Base-by-base conservation (phyloP, 1,140 invertebrate genomes). In the Eulimnadia texana region DNA sequence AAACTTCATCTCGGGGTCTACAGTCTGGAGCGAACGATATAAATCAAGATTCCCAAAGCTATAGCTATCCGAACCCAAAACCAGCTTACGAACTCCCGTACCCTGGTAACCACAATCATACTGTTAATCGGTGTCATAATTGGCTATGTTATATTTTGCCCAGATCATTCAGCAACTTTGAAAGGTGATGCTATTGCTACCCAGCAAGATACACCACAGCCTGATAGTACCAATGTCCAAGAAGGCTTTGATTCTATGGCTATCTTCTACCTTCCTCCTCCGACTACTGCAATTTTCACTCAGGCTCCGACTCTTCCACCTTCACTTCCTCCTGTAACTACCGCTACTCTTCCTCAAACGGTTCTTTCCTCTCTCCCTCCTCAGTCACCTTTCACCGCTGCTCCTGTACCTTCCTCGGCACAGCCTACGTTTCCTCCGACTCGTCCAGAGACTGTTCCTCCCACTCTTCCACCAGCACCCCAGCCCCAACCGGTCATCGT, bases 401-500 rank as follows among this genome's bases (percentile, higher is more conserved):
- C n/a, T n/a, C n/a, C n/a, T n/a, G n/a, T n/a, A n/a, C n/a, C n/a
- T n/a, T n/a, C n/a, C n/a, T n/a, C n/a, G n/a, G n/a, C n/a, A n/a
- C n/a, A n/a, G n/a, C n/a, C n/a, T n/a, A n/a, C n/a, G n/a, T n/a
- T n/a, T n/a, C n/a, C n/a, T n/a, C n/a, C n/a, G n/a, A n/a, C n/a
- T n/a, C n/a, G n/a, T n/a, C n/a, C n/a, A n/a, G n/a, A n/a, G n/a
- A n/a, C n/a, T n/a, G n/a, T n/a, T n/a, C n/a, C n/a, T n/a, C 49
- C 58, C 20, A 22, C 50, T 33, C 63, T 57, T 69, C 59, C 68
- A 56, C 61, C 66, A 57, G 25, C 60, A 54, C 19, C 60, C 60
- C 59, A 67, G 29, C 68, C 72, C 3, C n/a, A n/a, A n/a, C n/a
- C n/a, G n/a, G 63, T 67, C 11, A 69, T 70, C 52, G 66, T 73